These are phyloP conservation scores for Cromileptes altivelis DNA, from an alignment of 2,113 vertebrate genomes.

Conservation along the genomic window DNA sequence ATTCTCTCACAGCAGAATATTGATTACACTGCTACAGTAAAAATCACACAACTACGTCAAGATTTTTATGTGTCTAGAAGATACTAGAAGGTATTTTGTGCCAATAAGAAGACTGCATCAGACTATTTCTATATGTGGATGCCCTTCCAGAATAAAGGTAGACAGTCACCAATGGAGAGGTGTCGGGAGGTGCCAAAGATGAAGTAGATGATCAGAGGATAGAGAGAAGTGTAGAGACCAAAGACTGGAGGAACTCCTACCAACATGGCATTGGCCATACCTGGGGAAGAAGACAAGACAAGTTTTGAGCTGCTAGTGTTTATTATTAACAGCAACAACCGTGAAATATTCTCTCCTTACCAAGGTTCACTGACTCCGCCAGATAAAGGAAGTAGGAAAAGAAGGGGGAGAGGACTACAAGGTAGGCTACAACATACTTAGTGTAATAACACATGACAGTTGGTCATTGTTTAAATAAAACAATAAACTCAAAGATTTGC, in stretches of 20 bases:
- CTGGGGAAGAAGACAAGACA: slow-evolving; percentile 65
- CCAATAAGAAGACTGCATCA: too few species aligned
- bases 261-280: slow-evolving; percentile 92
- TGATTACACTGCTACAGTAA: not conserved
- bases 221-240: slow-evolving; percentile 93
- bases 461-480: too few species aligned
- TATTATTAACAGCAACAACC: not conserved
- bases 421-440: not conserved
- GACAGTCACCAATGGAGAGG: slow-evolving; percentile 91
- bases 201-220: slow-evolving; percentile 92
- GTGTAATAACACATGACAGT: not conserved
- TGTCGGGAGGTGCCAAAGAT: slow-evolving; percentile 94
- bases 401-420: not conserved
- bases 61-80: too few species aligned
- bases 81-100: not conserved
- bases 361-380: not conserved
- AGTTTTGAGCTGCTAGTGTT: not conserved
- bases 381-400: too few species aligned
- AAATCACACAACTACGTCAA: not conserved
- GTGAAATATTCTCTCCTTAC: not conserved
- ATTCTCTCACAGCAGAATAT: too few species aligned
- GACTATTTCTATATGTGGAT: not conserved
- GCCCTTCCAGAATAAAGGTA: not conserved
- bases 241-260: slow-evolving; percentile 90
- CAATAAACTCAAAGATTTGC: not conserved